These are phyloP conservation scores for Pollenia labialis DNA, from an alignment of 2,888 invertebrate species.

Conservation along the genomic window DNA sequence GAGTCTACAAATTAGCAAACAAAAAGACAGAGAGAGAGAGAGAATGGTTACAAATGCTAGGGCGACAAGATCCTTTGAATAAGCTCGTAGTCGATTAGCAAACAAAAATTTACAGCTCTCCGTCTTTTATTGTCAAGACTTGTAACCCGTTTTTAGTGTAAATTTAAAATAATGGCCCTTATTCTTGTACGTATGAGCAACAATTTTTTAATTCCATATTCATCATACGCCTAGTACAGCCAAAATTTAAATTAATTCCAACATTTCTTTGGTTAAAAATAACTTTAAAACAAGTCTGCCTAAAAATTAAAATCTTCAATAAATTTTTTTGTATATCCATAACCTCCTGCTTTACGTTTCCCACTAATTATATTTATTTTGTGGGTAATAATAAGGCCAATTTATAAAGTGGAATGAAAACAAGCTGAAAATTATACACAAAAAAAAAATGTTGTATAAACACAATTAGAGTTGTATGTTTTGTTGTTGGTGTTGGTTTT, in stretches of 20 bases:
- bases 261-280: neutral
- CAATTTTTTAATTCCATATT: neutral
- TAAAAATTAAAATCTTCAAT: neutral
- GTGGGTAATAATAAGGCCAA: slow-evolving; percentile 39
- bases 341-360: neutral
- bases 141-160: too few species aligned
- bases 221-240: neutral
- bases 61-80: too few species aligned
- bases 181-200: slow-evolving; percentile 6
- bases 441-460: slow-evolving; percentile 38
- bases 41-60: too few species aligned
- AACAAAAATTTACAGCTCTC: too few species aligned
- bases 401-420: slow-evolving; percentile 2
- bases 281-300: neutral
- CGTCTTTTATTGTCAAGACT: too few species aligned
- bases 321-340: neutral
- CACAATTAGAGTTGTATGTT: slow-evolving; percentile 40
- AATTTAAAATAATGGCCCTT: too few species aligned
- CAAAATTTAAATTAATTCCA: neutral
- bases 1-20: too few species aligned
- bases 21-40: too few species aligned
- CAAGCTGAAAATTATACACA: neutral
- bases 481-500: slow-evolving; percentile 28
- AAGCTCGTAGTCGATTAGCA: too few species aligned
- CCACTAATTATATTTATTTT: slow-evolving; percentile 39